Conservation (phyloP, 1,140 invertebrate species). For the Wiebesia pumilae region DNA sequence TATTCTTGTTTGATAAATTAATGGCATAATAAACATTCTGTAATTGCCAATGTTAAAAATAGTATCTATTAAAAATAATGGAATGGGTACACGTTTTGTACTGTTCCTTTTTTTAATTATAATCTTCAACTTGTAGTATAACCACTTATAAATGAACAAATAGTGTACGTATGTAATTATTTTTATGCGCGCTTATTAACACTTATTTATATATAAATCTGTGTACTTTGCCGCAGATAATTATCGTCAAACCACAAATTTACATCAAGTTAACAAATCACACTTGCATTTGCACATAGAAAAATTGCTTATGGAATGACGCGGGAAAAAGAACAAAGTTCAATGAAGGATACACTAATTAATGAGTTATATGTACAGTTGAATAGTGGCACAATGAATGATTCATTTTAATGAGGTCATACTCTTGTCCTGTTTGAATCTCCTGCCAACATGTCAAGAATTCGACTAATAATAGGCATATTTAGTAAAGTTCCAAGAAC, state of each 20-base stretch:
- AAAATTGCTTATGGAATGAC: slow-evolving; percentile 40
- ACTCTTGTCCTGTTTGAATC: slow-evolving; percentile 80
- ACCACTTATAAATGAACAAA: slow-evolving; percentile 3
- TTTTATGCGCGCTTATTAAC: slow-evolving; percentile 11
- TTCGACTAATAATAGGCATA: slow-evolving; percentile 82
- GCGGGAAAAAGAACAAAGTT: slow-evolving; percentile 14
- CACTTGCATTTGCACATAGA: slow-evolving; percentile 31
- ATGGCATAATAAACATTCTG: slow-evolving; percentile 22
- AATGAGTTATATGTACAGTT: slow-evolving; percentile 66
- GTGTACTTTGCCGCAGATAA: neutral
- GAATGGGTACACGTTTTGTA: slow-evolving; percentile 24
- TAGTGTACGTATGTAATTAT: neutral
- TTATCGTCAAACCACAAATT: slow-evolving; percentile 30
- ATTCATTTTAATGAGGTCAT: slow-evolving; percentile 69
- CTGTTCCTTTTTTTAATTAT: slow-evolving; percentile 5
- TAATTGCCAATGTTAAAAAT: neutral
- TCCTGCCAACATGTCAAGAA: slow-evolving; percentile 78
- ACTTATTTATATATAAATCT: slow-evolving; percentile 42
- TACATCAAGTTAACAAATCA: neutral
- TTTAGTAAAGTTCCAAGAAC: slow-evolving; percentile 84
- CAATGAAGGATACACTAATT: slow-evolving; percentile 36
- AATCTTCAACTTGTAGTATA: neutral
- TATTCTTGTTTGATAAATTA: neutral
- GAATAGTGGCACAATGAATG: slow-evolving; percentile 50
- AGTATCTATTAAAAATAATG: slow-evolving; percentile 4